phyloP scores from a whole-genome alignment of 2,113 vertebrate species.

The Dissostichus mawsoni region DNA sequence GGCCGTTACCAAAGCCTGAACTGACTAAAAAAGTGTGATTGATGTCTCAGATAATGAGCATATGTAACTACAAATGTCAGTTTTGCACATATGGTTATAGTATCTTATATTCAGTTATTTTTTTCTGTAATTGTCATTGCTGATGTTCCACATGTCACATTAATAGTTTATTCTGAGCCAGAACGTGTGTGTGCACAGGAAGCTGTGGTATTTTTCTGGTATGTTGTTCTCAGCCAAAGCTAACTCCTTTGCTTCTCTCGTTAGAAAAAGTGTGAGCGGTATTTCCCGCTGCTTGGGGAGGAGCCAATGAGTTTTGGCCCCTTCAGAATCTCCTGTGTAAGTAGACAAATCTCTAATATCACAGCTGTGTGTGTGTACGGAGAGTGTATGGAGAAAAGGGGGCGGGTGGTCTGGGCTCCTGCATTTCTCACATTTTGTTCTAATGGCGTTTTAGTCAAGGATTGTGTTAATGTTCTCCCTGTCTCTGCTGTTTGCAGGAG shows the following conservation, averaged over 20 bases:
- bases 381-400: no score
- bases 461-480: conserved; percentile 14
- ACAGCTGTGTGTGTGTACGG: conserved; percentile 5
- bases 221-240: conserved; percentile 35
- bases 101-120: background rate
- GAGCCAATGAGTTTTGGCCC: conserved; percentile 91
- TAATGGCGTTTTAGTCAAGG: conserved; percentile 1
- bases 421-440: conserved; percentile 49
- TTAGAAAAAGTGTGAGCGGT: conserved; percentile 99
- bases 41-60: background rate
- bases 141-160: conserved; percentile 5
- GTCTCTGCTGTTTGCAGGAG: conserved; percentile 83
- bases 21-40: background rate
- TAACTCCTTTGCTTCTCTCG: conserved; percentile 58
- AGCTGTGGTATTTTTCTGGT: conserved; percentile 41
- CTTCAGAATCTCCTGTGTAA: conserved; percentile 97
- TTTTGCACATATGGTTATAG: background rate
- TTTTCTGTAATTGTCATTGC: background rate
- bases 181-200: conserved; percentile 39
- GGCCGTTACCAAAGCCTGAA: background rate
- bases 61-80: background rate
- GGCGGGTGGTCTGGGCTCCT: background rate
- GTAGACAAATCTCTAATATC: conserved; percentile 69
- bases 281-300: conserved; percentile 91
- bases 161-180: conserved; percentile 26